phyloP scores from a whole-genome alignment of 2,797 vertebrate species.

The Chaetodon trifasciatus region DNA sequence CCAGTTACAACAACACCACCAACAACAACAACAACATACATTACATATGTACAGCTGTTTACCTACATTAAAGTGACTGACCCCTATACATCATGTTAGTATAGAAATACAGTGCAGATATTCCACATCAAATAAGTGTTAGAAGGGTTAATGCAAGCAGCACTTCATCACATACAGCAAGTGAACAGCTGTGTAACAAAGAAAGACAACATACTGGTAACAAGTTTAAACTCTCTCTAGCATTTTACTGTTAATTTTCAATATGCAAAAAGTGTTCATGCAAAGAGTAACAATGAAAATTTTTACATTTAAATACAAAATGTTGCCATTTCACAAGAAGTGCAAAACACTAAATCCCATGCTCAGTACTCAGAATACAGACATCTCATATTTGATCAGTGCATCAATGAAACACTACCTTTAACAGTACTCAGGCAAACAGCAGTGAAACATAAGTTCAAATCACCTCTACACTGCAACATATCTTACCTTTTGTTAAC shows the following conservation, averaged over 20 bases:
- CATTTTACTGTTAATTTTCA: too few species aligned
- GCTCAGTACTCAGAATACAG: neutral
- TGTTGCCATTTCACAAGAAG: neutral
- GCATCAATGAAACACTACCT: neutral
- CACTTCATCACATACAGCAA: too few species aligned
- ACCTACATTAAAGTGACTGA: too few species aligned
- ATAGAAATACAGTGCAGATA: too few species aligned
- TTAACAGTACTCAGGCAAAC: neutral
- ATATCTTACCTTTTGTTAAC: neutral
- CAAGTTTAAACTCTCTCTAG: too few species aligned
- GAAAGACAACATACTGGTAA: too few species aligned
- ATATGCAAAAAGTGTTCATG: too few species aligned
- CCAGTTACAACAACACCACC: neutral
- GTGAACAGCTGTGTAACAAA: too few species aligned
- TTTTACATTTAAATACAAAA: neutral
- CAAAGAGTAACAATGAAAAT: neutral
- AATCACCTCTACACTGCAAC: neutral
- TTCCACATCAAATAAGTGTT: too few species aligned
- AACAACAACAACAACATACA: neutral
- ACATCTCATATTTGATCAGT: neutral
- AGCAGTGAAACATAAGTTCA: neutral
- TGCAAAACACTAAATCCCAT: neutral
- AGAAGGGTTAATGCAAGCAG: too few species aligned
- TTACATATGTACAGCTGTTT: neutral
- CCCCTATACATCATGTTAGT: too few species aligned